Evolutionary conservation across 2,888 invertebrate species (phyloP).

Genomic region (Girardia tigrina): DNA sequence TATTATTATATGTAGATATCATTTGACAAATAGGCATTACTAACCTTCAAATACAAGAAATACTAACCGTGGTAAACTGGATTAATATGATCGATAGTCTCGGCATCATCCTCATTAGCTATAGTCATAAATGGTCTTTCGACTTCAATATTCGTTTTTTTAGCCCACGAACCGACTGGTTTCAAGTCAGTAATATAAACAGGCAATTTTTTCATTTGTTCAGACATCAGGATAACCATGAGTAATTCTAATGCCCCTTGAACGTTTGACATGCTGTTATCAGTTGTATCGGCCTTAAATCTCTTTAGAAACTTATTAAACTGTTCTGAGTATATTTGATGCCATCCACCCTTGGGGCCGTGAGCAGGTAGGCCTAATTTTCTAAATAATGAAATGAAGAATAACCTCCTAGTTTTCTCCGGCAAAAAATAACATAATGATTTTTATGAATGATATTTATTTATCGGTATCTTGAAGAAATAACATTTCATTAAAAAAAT

Average conservation of each 20-base stretch:
- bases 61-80: neutral
- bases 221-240: neutral
- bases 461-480: too few relatives aligned
- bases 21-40: too few relatives aligned
- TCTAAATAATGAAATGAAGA: neutral
- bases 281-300: too few relatives aligned
- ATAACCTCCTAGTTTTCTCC: too few relatives aligned
- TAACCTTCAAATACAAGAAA: too few relatives aligned
- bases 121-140: neutral
- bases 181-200: neutral
- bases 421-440: too few relatives aligned
- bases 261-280: too few relatives aligned
- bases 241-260: neutral
- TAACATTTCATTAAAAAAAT: too few relatives aligned
- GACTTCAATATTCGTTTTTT: neutral
- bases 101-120: neutral
- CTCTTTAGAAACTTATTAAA: neutral
- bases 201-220: neutral
- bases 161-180: neutral
- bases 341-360: neutral
- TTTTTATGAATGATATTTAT: too few relatives aligned
- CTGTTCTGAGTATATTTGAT: neutral
- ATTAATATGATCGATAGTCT: neutral
- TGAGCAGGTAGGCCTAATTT: conserved; percentile 1
- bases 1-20: too few relatives aligned